Evolutionary conservation across 1,140 invertebrate genomes (phyloP).

Genomic region (Formica exsecta): DNA sequence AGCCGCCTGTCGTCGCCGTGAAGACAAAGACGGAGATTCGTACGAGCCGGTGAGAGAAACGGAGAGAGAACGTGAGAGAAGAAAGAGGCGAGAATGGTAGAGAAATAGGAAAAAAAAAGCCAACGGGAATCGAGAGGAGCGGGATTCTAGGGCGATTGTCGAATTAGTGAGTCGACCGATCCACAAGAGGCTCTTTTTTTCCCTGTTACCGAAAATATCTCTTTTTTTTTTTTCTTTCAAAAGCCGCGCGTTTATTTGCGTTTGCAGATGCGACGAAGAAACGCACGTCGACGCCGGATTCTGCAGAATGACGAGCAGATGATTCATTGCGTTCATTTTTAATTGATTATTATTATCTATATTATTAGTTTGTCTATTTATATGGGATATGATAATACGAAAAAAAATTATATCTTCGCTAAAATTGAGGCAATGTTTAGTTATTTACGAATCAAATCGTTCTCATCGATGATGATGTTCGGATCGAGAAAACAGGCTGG

Average conservation of each 20-base stretch:
- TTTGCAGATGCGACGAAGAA: not conserved
- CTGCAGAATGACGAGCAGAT: not conserved
- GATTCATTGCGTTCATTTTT: not conserved
- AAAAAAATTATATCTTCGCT: not conserved
- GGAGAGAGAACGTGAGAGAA: not conserved
- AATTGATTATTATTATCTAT: not conserved
- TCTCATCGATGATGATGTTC: constrained; percentile 4
- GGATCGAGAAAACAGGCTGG: not conserved
- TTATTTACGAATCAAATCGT: not conserved
- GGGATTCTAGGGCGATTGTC: constrained; percentile 50
- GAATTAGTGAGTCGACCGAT: constrained; percentile 61
- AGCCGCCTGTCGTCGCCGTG: constrained; percentile 69
- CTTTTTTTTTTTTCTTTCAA: not conserved
- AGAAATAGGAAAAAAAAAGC: not conserved
- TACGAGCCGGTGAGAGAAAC: constrained; percentile 22
- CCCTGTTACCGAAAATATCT: constrained; percentile 42
- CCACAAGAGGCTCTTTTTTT: constrained; percentile 44
- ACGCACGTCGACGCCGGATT: not conserved
- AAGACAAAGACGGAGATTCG: constrained; percentile 63
- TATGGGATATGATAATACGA: not conserved
- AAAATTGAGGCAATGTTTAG: not conserved
- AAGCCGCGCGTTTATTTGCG: not conserved
- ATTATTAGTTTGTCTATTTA: not conserved
- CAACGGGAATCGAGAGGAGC: constrained; percentile 36
- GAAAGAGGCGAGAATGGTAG: not conserved